phyloP scores from a whole-genome alignment of 2,113 vertebrate species.

The Lagenorhynchus albirostris region DNA sequence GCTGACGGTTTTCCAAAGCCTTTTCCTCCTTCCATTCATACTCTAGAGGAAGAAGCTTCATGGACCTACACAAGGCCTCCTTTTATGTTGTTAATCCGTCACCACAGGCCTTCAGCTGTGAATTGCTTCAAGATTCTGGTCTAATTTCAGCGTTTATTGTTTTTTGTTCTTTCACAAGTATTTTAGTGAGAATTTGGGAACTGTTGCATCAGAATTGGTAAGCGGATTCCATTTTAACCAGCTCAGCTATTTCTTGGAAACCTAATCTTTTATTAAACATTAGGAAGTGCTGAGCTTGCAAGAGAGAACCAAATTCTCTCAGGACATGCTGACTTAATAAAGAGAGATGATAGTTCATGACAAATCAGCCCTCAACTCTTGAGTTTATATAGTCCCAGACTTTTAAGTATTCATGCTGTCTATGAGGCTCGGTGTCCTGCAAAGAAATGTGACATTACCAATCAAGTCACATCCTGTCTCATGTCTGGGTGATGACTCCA shows the following conservation, averaged over 20 bases:
- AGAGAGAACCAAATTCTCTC: constrained; percentile 22
- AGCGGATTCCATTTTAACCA: constrained; percentile 33
- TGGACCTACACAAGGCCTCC: not conserved
- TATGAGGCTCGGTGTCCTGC: not conserved
- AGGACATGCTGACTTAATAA: constrained; percentile 50
- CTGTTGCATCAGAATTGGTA: not conserved
- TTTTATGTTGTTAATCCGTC: not conserved
- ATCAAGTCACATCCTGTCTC: not conserved
- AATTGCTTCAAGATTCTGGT: not conserved
- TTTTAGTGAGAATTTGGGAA: not conserved
- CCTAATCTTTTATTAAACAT: constrained; percentile 65
- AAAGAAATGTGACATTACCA: not conserved
- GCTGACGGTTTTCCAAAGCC: not conserved
- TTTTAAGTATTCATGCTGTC: not conserved
- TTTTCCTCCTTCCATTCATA: not conserved
- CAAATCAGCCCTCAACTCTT: not conserved
- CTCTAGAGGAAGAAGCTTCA: not conserved
- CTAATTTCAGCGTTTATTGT: not conserved
- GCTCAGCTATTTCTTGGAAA: constrained; percentile 48
- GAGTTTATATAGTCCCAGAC: not conserved
- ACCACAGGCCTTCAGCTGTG: not conserved
- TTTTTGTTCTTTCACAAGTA: not conserved
- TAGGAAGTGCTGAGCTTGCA: constrained; percentile 60
- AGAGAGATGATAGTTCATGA: constrained; percentile 47
- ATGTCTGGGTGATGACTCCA: not conserved